phyloP scores from a whole-genome alignment of 2,113 vertebrate genomes.

The Syngnathus floridae region DNA sequence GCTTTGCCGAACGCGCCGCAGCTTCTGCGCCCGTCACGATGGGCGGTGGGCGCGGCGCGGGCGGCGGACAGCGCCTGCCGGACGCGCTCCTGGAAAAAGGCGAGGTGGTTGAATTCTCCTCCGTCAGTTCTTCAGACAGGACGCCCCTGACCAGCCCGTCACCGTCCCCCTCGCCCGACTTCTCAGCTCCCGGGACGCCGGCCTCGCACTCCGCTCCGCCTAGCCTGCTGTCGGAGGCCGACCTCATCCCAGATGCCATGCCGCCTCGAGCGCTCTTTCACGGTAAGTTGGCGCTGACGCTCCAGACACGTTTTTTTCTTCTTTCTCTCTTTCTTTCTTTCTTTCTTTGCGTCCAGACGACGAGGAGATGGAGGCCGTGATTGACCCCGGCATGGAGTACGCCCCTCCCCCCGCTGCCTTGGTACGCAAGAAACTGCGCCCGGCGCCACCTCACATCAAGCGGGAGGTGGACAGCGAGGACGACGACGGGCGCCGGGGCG shows the following conservation, averaged over 20 bases:
- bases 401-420: constrained; percentile 72
- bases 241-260: constrained; percentile 95
- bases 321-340: background rate
- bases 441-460: constrained; percentile 79
- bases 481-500: constrained; percentile 72
- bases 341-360: constrained; percentile 73
- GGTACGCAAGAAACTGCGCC: constrained; percentile 79
- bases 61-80: constrained; percentile 59
- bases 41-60: constrained; percentile 38
- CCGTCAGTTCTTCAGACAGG: constrained; percentile 89
- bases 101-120: constrained; percentile 94
- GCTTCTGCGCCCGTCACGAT: constrained; percentile 86
- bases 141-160: constrained; percentile 92
- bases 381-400: constrained; percentile 93
- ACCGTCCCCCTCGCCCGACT: constrained; percentile 88
- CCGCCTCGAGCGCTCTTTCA: constrained; percentile 94
- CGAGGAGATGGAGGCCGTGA: constrained; percentile 89
- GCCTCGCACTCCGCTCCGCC: constrained; percentile 92
- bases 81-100: constrained; percentile 87
- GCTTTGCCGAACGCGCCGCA: constrained; percentile 79
- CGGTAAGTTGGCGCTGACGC: constrained; percentile 63
- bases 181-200: constrained; percentile 91
- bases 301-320: no score
- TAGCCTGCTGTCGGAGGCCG: constrained; percentile 89
- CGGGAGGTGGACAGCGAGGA: constrained; percentile 90